Evolutionary conservation across 2,888 invertebrate species (phyloP).

Genomic region (Limnephilus marmoratus): DNA sequence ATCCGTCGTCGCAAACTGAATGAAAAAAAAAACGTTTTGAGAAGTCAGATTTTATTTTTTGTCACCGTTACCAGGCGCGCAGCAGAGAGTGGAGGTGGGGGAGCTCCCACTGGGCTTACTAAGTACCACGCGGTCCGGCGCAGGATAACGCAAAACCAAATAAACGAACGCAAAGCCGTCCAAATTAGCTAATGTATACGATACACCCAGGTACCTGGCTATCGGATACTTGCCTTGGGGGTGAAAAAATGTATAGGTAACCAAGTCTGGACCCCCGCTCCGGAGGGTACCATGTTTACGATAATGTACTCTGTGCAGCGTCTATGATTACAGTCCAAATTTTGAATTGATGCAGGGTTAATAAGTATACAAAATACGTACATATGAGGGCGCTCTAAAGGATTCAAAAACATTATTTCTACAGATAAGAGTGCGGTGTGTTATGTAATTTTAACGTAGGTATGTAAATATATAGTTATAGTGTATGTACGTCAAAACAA

Average conservation of each 20-base stretch:
- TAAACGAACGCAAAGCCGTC: constrained; percentile 60
- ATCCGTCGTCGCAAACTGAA: constrained; percentile 41
- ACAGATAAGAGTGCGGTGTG: neutral
- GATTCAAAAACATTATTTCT: neutral
- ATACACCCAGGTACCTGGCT: constrained; percentile 57
- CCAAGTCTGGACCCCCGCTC: neutral
- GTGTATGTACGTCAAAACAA: neutral
- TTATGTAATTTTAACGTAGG: neutral
- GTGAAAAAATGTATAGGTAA: constrained; percentile 50
- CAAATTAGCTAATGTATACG: constrained; percentile 66
- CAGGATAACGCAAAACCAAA: constrained; percentile 54
- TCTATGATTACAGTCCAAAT: neutral
- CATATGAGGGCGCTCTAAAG: neutral
- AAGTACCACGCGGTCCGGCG: constrained; percentile 53
- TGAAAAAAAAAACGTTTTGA: constrained; percentile 25
- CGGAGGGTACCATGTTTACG: constrained; percentile 37
- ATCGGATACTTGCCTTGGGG: constrained; percentile 49
- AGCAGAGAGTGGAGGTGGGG: constrained; percentile 12
- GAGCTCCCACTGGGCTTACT: constrained; percentile 39
- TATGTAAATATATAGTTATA: neutral
- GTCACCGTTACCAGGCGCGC: constrained; percentile 5
- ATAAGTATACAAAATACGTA: neutral
- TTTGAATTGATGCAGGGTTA: neutral
- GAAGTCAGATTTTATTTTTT: constrained; percentile 17
- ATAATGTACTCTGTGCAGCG: neutral